phyloP scores from a whole-genome alignment of 1,140 invertebrate genomes.

The Macrosteles quadrilineatus region DNA sequence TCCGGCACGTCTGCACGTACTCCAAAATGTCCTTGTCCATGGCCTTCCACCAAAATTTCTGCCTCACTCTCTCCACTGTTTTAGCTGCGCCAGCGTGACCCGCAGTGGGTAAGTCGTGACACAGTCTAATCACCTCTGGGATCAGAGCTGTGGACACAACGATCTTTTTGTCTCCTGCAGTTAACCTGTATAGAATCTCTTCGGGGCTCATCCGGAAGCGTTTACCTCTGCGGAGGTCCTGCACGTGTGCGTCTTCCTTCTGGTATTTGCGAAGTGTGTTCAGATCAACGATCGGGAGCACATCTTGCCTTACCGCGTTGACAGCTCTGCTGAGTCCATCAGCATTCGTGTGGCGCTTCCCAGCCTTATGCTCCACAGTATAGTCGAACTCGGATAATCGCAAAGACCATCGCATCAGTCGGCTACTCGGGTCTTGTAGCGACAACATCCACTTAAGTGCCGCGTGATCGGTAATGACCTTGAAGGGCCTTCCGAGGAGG shows the following conservation, averaged over 20 bases:
- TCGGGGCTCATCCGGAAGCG: neutral
- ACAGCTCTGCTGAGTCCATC: neutral
- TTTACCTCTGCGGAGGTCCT: neutral
- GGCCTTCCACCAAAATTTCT: neutral
- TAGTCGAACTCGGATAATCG: neutral
- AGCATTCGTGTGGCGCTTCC: neutral
- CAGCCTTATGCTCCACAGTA: neutral
- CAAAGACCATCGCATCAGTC: neutral
- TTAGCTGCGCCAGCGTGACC: neutral
- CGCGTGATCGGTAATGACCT: neutral
- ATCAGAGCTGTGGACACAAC: too few species aligned
- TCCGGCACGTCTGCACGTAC: neutral
- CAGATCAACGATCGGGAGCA: neutral
- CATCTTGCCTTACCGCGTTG: neutral
- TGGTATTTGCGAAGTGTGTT: neutral
- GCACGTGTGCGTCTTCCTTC: neutral
- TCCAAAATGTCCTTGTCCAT: neutral
- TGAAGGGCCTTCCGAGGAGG: neutral
- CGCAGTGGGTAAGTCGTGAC: neutral
- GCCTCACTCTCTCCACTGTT: neutral
- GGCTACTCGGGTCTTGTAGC: neutral
- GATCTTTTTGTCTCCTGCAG: neutral
- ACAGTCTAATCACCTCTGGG: neutral
- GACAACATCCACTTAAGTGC: neutral
- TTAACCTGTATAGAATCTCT: neutral